Evolutionary conservation across 2,113 vertebrate genomes (phyloP).

Genomic region (Hippopotamus amphibius): DNA sequence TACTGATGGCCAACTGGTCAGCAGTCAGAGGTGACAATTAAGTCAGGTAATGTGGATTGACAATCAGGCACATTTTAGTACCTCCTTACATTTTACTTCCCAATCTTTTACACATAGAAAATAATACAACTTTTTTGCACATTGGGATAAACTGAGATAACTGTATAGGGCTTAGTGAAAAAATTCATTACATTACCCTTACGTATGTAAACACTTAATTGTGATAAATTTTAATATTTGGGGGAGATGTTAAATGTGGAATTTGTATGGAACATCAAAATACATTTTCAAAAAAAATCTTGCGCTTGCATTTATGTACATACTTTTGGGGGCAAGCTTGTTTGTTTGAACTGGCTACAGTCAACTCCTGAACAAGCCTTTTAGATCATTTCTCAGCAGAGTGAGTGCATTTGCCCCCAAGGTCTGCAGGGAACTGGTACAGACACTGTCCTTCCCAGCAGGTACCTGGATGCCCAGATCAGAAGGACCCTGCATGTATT

Average conservation of each 20-base stretch:
- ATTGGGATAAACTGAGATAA: neutral
- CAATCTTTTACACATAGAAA: neutral
- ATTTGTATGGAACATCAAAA: neutral
- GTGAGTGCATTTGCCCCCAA: neutral
- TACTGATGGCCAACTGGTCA: neutral
- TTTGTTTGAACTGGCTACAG: neutral
- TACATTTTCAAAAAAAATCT: neutral
- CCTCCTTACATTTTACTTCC: neutral
- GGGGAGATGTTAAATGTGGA: neutral
- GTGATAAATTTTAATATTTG: neutral
- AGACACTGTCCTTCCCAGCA: neutral
- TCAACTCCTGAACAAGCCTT: neutral
- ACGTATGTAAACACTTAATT: neutral
- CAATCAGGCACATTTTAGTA: neutral
- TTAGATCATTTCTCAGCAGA: neutral
- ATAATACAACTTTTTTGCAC: neutral
- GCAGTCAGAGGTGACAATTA: neutral
- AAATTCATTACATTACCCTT: neutral
- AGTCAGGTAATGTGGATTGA: neutral
- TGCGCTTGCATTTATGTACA: neutral
- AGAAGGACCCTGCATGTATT: neutral
- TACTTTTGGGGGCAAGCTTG: neutral
- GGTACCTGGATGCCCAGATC: neutral
- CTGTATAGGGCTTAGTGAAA: neutral
- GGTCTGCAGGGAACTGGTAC: neutral